These are phyloP conservation scores for Sinocyclocheilus rhinocerous DNA, from an alignment of 2,113 vertebrate genomes.

Conservation along the genomic window DNA sequence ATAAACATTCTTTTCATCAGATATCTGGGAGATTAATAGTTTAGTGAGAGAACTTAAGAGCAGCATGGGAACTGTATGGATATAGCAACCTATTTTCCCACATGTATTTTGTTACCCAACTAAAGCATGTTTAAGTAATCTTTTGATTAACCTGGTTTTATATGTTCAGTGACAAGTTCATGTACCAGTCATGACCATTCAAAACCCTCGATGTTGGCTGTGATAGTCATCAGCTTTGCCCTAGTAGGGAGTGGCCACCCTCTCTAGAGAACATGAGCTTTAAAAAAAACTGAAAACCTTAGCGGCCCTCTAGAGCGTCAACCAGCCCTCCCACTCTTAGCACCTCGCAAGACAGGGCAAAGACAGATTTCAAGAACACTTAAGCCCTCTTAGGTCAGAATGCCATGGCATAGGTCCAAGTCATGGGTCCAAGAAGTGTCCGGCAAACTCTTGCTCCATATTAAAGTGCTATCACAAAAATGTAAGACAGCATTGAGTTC, in stretches of 20 bases:
- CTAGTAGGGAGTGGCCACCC: constrained; percentile 67
- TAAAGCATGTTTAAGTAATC: too few relatives aligned
- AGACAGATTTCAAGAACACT: constrained; percentile 38
- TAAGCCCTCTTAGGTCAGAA: constrained; percentile 26
- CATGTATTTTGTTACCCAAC: too few relatives aligned
- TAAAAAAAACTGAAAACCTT: constrained; percentile 24
- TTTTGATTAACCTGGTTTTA: too few relatives aligned
- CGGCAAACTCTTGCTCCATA: background rate
- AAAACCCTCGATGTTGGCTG: constrained; percentile 28
- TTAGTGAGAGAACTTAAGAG: too few relatives aligned
- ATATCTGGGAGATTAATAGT: too few relatives aligned
- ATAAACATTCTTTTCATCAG: too few relatives aligned
- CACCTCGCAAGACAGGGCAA: constrained; percentile 9
- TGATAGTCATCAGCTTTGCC: constrained; percentile 65
- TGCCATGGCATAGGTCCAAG: constrained; percentile 5
- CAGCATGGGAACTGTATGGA: too few relatives aligned
- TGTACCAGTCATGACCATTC: background rate
- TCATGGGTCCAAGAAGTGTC: background rate
- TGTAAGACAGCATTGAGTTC: background rate
- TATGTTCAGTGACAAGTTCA: background rate
- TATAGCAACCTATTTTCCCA: too few relatives aligned
- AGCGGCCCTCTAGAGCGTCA: background rate
- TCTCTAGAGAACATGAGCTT: constrained; percentile 52
- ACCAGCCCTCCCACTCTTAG: background rate
- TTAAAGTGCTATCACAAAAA: background rate